Percentiles rank a stretch among this genome's conserved stretches.
Conservation (phyloP, 2,113 vertebrate species). For the Onychostoma macrolepis region DNA sequence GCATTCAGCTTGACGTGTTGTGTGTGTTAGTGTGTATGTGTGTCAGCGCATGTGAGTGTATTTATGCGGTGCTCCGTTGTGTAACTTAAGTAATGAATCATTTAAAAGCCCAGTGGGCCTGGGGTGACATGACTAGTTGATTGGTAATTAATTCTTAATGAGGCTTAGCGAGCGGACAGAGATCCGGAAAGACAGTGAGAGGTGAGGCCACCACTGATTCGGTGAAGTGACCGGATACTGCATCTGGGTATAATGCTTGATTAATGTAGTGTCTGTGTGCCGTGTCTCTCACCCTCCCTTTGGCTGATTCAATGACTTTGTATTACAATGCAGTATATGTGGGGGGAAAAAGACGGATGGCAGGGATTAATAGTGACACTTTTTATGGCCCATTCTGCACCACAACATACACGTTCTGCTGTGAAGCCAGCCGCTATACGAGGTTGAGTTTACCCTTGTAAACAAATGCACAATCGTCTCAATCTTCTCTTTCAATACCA, state of each 20-base stretch:
- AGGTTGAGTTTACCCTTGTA: not conserved
- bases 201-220: conserved; percentile 27
- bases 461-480: not conserved
- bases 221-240: conserved; percentile 66
- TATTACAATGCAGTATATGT: conserved; percentile 68
- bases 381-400: conserved; percentile 58
- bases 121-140: conserved; percentile 78
- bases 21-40: conserved; percentile 14
- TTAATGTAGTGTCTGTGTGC: conserved; percentile 63
- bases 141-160: conserved; percentile 83
- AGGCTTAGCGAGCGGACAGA: conserved; percentile 73
- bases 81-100: conserved; percentile 79
- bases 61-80: conserved; percentile 60
- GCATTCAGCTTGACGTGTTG: not conserved
- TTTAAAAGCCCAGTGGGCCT: conserved; percentile 73
- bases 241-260: conserved; percentile 66
- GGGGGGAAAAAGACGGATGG: conserved; percentile 59
- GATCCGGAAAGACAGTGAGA: conserved; percentile 52
- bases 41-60: conserved; percentile 21
- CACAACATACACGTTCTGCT: conserved; percentile 19
- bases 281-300: conserved; percentile 20
- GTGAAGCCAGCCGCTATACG: not conserved
- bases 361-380: conserved; percentile 66
- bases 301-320: conserved; percentile 65
- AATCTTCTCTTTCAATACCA: not conserved